Evolutionary conservation across 2,113 vertebrate species (phyloP).

Genomic region (Recurvirostra avosetta): DNA sequence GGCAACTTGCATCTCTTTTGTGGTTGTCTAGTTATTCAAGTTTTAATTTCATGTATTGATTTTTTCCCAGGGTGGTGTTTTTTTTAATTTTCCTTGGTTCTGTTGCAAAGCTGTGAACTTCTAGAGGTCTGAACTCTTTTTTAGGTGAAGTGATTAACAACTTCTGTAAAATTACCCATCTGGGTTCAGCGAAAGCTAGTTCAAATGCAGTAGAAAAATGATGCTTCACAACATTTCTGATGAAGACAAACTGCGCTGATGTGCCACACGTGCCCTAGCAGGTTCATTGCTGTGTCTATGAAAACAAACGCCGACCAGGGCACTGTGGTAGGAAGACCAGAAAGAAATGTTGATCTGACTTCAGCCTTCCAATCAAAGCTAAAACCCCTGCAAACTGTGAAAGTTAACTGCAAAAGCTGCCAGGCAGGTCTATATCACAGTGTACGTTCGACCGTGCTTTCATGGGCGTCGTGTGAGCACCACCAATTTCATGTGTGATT

Average conservation of each 20-base stretch:
- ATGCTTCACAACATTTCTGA: neutral
- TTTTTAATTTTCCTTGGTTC: neutral
- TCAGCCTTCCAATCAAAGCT: neutral
- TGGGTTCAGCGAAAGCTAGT: neutral
- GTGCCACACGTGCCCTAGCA: neutral
- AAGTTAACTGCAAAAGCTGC: neutral
- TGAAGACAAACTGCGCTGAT: neutral
- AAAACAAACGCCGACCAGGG: neutral
- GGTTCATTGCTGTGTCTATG: neutral
- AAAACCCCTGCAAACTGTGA: neutral
- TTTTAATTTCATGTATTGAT: neutral
- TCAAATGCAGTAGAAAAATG: neutral
- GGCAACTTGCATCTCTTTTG: neutral
- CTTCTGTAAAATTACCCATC: neutral
- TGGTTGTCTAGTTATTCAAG: neutral
- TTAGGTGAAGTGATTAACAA: neutral
- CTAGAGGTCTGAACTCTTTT: neutral
- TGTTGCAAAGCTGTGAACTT: neutral
- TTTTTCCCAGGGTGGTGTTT: neutral
- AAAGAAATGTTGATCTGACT: neutral
- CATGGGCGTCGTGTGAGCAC: neutral
- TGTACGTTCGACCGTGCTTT: neutral
- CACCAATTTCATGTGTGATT: constrained; percentile 25
- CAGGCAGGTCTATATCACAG: neutral
- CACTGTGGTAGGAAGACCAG: neutral